Evolutionary conservation across 2,797 vertebrate species (phyloP).

Genomic region (Gambelia wislizenii): DNA sequence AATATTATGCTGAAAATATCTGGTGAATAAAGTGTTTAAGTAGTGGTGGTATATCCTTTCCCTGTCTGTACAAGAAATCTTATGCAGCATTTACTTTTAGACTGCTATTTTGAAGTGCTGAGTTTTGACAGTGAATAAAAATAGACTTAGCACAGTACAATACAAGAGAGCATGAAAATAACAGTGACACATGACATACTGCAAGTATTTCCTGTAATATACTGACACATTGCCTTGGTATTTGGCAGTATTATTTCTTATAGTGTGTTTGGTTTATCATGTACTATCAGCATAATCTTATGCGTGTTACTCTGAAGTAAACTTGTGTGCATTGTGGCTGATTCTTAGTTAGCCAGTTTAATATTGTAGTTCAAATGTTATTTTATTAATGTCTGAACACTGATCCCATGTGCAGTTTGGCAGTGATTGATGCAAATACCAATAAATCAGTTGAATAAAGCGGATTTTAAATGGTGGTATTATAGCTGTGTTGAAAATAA

Average conservation of each 20-base stretch:
- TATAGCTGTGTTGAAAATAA: background rate
- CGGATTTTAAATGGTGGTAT: background rate
- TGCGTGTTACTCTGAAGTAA: background rate
- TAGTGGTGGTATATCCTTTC: background rate
- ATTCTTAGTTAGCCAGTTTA: background rate
- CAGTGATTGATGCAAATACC: constrained; percentile 13
- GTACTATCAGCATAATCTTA: background rate
- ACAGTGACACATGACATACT: background rate
- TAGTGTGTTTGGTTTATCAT: constrained; percentile 28
- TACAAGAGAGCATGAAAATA: constrained; percentile 35
- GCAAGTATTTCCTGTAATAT: constrained; percentile 15
- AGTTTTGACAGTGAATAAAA: background rate
- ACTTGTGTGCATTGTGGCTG: background rate
- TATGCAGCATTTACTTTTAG: background rate
- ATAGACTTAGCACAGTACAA: background rate
- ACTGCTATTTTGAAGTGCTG: background rate
- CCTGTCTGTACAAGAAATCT: background rate
- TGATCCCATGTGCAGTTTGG: constrained; percentile 54
- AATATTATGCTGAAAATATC: background rate
- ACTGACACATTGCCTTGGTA: background rate
- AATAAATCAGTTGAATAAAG: background rate
- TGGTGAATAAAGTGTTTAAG: background rate
- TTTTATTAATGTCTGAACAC: constrained; percentile 16
- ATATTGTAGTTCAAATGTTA: background rate
- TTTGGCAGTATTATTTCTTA: constrained; percentile 32